Evolutionary conservation across 2,888 invertebrate genomes (phyloP), one percentile per base, ranked within the genome.

Genomic region (Hypomecis atomaria): DNA sequence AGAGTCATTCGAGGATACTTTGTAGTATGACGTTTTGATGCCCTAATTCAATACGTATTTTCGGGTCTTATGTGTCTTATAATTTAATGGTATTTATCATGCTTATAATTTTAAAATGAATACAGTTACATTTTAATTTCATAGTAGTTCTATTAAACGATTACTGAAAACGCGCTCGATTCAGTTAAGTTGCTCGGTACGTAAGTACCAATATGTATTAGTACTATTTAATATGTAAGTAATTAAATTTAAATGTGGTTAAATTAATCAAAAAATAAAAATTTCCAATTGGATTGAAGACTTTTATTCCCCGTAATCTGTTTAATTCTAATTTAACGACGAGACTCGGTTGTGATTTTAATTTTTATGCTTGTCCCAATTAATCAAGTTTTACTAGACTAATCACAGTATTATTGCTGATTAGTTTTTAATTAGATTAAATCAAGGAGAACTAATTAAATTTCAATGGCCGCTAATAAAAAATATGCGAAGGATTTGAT

Each of bases 181-280:
- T 59, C 13, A 44, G 45, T 42, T 57, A 64, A 67, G 62, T 55
- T 37, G 57, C 58, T 54, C 63, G 65, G 73, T 71, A 71, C 64
- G 65, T 47, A 62, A 50, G 54, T 71, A 65, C 61, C 53, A 11
- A 45, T 53, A 58, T 66, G 45, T 73, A 72, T 76, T 65, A 71
- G 70, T 76, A 60, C 60, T 23, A 23, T 23, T 23, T 23, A 23
- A 23, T 23, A 23, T 23, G 67, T 61, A 68, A 62, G 64, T 68
- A 66, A 62, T 42, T 64, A 68, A 66, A 71, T 47, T 63, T 65
- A 64, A 66, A 62, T 65, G 61, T 62, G 62, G 23, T 64, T 68
- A 42, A 59, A 64, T 56, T 65, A 59, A 65, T 66, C 58, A 50
- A 65, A 63, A 71, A 71, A 68, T 70, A 71, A 68, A 71, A 34